These are phyloP conservation scores for Ridgeia piscesae DNA, from an alignment of 1,140 invertebrate genomes.

Conservation along the genomic window DNA sequence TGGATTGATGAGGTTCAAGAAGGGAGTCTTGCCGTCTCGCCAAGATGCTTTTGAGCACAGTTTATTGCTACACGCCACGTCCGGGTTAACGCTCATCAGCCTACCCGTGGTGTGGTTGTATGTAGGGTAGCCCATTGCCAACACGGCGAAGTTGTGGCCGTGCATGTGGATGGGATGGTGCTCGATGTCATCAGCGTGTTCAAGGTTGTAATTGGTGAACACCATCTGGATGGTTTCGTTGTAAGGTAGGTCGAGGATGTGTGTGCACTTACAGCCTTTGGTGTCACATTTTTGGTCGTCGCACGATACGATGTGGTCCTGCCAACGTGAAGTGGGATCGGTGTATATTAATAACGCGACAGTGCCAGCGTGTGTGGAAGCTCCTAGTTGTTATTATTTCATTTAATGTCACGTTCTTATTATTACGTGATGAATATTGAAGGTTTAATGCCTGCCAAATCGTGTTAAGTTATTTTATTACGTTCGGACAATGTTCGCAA, in stretches of 20 bases:
- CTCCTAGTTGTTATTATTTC: too few species aligned
- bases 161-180: constrained; percentile 24
- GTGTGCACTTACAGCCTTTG: constrained; percentile 9
- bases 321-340: not conserved
- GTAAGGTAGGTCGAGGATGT: constrained; percentile 15
- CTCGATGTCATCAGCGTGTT: not conserved
- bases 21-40: not conserved
- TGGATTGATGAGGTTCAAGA: constrained; percentile 43
- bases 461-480: too few species aligned
- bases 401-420: too few species aligned
- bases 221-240: constrained; percentile 21
- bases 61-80: constrained; percentile 8
- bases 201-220: not conserved
- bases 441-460: too few species aligned
- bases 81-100: not conserved
- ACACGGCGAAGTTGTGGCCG: constrained; percentile 25
- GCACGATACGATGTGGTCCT: constrained; percentile 7
- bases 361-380: too few species aligned
- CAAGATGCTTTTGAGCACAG: constrained; percentile 13
- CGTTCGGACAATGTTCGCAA: too few species aligned
- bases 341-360: too few species aligned
- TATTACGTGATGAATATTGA: too few species aligned
- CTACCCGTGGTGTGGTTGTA: constrained; percentile 6
- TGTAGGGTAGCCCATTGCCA: constrained; percentile 17
- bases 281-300: not conserved